Percentiles rank a stretch among this genome's conserved stretches.
Conservation (phyloP, 2,113 vertebrate species). For the Rhagologus leucostigma region DNA sequence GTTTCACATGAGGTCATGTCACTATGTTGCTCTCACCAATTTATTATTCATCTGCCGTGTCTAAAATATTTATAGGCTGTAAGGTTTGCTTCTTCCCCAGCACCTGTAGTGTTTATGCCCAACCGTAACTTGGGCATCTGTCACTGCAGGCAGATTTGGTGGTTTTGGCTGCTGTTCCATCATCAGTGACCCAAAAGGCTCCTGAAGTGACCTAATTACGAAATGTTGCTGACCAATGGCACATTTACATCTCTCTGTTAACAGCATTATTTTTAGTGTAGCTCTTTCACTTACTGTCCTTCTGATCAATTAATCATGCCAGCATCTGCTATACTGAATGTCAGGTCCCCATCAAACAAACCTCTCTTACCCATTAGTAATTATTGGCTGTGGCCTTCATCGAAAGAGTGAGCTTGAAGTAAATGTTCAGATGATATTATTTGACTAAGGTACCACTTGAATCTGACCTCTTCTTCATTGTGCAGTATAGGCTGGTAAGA, state of each 20-base stretch:
- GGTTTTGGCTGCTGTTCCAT: background rate
- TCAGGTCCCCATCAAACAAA: conserved; percentile 8
- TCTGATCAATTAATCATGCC: conserved; percentile 20
- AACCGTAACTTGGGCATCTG: conserved; percentile 19
- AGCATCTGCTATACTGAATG: background rate
- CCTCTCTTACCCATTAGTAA: background rate
- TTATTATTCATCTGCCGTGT: conserved; percentile 60
- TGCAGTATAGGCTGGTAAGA: background rate
- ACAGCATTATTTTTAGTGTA: background rate
- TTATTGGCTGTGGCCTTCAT: background rate
- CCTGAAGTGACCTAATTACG: background rate
- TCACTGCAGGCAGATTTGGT: background rate
- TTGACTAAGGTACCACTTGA: conserved; percentile 11
- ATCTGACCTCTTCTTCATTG: background rate
- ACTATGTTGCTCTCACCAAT: conserved; percentile 44
- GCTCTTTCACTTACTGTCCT: background rate
- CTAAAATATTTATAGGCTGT: conserved; percentile 56
- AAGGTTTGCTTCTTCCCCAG: conserved; percentile 31
- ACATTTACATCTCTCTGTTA: background rate
- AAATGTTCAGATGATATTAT: background rate
- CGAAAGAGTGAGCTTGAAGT: background rate
- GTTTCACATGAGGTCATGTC: conserved; percentile 58
- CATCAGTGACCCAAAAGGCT: background rate
- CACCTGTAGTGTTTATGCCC: conserved; percentile 30
- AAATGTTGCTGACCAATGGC: conserved; percentile 14